phyloP scores from a whole-genome alignment of 2,113 vertebrate species.

The Bolborhynchus lineola region DNA sequence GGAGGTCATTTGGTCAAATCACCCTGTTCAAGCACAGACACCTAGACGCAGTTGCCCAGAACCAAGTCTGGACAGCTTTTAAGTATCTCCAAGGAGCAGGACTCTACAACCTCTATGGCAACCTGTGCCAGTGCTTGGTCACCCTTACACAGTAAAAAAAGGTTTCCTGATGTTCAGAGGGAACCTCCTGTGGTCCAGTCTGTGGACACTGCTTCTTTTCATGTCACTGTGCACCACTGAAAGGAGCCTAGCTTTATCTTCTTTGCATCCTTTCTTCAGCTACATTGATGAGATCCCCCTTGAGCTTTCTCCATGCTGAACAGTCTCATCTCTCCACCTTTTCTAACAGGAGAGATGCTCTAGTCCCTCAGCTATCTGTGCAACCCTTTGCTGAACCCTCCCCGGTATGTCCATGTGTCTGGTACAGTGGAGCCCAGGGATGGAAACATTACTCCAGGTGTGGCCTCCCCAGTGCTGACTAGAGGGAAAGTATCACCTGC shows the following conservation, averaged over 20 bases:
- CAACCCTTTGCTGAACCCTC: not conserved
- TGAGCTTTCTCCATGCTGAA: not conserved
- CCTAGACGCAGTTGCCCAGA: not conserved
- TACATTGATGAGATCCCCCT: not conserved
- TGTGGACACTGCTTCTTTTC: not conserved
- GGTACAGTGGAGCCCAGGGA: not conserved
- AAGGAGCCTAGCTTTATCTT: not conserved
- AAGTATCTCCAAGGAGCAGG: not conserved
- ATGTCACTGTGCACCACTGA: not conserved
- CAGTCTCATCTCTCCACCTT: not conserved
- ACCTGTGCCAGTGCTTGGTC: not conserved
- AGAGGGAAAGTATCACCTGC: not conserved
- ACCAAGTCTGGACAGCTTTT: not conserved
- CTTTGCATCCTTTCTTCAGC: not conserved
- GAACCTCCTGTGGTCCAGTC: not conserved
- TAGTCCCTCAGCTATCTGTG: not conserved
- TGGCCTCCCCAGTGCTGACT: not conserved
- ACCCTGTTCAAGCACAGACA: not conserved
- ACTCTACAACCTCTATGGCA: not conserved
- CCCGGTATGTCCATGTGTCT: not conserved
- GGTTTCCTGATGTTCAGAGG: not conserved
- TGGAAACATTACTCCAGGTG: not conserved
- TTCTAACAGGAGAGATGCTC: not conserved
- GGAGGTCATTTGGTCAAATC: not conserved
- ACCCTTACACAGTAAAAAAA: not conserved